Conservation (phyloP, 2,888 invertebrate genomes). For the Plemyria rubiginata region DNA sequence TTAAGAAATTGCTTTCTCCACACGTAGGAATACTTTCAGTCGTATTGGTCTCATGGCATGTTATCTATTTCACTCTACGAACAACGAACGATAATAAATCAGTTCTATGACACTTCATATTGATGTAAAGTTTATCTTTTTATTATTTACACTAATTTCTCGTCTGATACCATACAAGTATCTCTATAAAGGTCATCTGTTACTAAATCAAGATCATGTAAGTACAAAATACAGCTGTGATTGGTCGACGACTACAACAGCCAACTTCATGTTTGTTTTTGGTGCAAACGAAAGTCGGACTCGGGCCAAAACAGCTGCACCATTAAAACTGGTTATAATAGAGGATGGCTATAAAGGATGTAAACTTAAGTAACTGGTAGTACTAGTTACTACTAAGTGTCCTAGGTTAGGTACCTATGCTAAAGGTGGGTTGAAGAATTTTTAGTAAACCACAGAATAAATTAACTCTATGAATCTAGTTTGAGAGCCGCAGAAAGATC, state of each 20-base stretch:
- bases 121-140: background rate
- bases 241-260: background rate
- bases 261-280: background rate
- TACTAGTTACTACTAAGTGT: too few relatives aligned
- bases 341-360: too few relatives aligned
- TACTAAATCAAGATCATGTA: background rate
- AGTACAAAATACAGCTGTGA: background rate
- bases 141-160: background rate
- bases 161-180: background rate
- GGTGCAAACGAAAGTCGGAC: background rate
- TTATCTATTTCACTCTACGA: background rate
- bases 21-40: too few relatives aligned
- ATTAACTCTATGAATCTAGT: too few relatives aligned
- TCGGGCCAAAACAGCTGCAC: background rate
- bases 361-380: too few relatives aligned
- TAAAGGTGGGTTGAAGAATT: too few relatives aligned
- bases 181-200: slow-evolving; percentile 2
- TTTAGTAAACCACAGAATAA: too few relatives aligned
- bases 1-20: background rate
- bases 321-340: background rate
- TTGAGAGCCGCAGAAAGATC: too few relatives aligned
- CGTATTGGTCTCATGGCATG: background rate
- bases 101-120: background rate
- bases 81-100: background rate
- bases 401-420: too few relatives aligned